phyloP scores from a whole-genome alignment of 1,140 invertebrate genomes.

The Gryon sp. region DNA sequence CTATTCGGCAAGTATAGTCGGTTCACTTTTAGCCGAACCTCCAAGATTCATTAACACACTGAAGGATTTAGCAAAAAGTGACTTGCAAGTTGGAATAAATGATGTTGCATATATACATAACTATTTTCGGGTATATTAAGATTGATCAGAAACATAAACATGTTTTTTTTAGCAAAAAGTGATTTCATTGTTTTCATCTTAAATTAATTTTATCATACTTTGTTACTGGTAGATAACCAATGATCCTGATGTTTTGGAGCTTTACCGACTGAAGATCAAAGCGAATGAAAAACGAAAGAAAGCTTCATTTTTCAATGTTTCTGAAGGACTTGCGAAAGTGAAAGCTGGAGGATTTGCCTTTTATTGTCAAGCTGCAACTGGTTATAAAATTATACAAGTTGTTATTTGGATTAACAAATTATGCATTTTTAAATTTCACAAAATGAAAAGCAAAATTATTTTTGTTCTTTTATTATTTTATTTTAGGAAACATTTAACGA shows the following conservation, averaged over 20 bases:
- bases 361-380: too few relatives aligned
- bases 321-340: too few relatives aligned
- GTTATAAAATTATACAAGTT: too few relatives aligned
- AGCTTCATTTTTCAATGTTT: constrained; percentile 4
- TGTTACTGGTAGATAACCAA: constrained; percentile 66
- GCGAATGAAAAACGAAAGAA: background rate
- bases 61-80: constrained; percentile 82
- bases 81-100: constrained; percentile 82
- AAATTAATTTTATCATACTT: constrained; percentile 25
- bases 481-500: constrained; percentile 67
- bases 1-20: constrained; percentile 87
- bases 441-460: too few relatives aligned
- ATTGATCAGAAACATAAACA: constrained; percentile 16
- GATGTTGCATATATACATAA: constrained; percentile 83
- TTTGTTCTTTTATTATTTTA: background rate
- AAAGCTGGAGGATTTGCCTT: too few relatives aligned
- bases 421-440: too few relatives aligned
- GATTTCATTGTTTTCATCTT: too few relatives aligned
- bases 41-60: constrained; percentile 83
- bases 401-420: too few relatives aligned
- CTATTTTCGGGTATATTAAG: constrained; percentile 80
- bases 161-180: too few relatives aligned
- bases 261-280: background rate
- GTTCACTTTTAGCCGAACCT: constrained; percentile 84
- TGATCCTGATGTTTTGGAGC: constrained; percentile 79